These are phyloP conservation scores for Morinoia aosen DNA, from an alignment of 2,888 invertebrate species.

Conservation along the genomic window DNA sequence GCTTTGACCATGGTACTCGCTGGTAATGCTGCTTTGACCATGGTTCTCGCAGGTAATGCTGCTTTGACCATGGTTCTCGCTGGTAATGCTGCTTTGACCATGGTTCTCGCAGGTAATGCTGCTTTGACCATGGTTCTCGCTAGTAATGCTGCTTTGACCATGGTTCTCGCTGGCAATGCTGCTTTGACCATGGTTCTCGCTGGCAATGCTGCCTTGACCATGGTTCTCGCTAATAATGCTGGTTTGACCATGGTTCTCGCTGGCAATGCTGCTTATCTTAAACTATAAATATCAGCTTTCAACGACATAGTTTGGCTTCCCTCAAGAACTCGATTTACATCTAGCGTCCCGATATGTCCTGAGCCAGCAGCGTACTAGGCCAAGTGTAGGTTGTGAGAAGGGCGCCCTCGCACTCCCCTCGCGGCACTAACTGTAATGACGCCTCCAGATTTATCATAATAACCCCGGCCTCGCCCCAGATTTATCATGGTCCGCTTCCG, in stretches of 20 bases:
- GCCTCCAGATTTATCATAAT: slow-evolving; percentile 41
- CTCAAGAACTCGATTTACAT: neutral
- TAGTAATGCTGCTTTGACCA: too few relatives aligned
- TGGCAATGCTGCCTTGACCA: too few relatives aligned
- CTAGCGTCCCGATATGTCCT: neutral
- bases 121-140: too few relatives aligned
- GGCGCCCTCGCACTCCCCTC: neutral
- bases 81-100: too few relatives aligned
- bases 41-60: too few relatives aligned
- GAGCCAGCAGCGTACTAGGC: neutral
- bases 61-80: too few relatives aligned
- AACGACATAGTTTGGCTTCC: neutral
- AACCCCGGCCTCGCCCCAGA: slow-evolving; percentile 44
- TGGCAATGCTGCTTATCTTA: neutral
- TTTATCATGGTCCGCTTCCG: slow-evolving; percentile 48
- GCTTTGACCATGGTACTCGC: too few relatives aligned
- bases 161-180: too few relatives aligned
- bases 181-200: too few relatives aligned
- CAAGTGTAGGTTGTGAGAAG: neutral
- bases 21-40: too few relatives aligned
- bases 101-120: too few relatives aligned
- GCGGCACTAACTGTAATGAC: slow-evolving; percentile 46
- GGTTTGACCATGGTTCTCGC: neutral
- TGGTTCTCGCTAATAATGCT: too few relatives aligned
- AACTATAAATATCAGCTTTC: neutral